Evolutionary conservation across 2,113 vertebrate species (phyloP).

Genomic region (Columba livia): DNA sequence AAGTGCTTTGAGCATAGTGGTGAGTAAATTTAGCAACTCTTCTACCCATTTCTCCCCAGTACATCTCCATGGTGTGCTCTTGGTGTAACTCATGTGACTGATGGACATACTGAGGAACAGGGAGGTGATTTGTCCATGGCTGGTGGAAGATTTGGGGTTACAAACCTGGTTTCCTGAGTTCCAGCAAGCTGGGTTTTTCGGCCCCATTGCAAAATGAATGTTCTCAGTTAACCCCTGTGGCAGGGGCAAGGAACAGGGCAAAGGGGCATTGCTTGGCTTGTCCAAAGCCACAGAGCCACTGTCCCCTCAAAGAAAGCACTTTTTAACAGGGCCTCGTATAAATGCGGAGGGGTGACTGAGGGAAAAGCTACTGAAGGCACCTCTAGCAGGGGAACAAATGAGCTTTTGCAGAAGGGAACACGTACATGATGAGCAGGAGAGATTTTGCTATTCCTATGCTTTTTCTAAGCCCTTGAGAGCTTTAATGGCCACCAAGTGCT

Average conservation of each 20-base stretch:
- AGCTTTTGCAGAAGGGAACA: not conserved
- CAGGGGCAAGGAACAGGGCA: not conserved
- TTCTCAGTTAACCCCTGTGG: fast-evolving
- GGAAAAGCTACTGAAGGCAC: not conserved
- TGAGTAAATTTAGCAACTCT: not conserved
- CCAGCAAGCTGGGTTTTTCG: not conserved
- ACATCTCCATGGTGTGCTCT: fast-evolving
- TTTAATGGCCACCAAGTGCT: fast-evolving
- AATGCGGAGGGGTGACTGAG: not conserved
- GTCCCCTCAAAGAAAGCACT: not conserved
- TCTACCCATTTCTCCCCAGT: not conserved
- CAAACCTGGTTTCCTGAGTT: not conserved
- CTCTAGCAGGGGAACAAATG: not conserved
- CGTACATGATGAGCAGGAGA: fast-evolving
- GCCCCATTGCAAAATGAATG: not conserved
- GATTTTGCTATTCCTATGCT: fast-evolving
- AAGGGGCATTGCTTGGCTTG: not conserved
- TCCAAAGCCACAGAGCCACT: not conserved
- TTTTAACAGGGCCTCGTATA: not conserved
- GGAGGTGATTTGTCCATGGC: not conserved
- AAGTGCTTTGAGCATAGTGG: fast-evolving
- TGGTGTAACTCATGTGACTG: not conserved
- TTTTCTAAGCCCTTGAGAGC: not conserved
- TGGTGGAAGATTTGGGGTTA: not conserved
- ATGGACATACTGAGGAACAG: not conserved